These are phyloP conservation scores for Nowickia ferox DNA, from an alignment of 2,888 invertebrate genomes.

Conservation along the genomic window DNA sequence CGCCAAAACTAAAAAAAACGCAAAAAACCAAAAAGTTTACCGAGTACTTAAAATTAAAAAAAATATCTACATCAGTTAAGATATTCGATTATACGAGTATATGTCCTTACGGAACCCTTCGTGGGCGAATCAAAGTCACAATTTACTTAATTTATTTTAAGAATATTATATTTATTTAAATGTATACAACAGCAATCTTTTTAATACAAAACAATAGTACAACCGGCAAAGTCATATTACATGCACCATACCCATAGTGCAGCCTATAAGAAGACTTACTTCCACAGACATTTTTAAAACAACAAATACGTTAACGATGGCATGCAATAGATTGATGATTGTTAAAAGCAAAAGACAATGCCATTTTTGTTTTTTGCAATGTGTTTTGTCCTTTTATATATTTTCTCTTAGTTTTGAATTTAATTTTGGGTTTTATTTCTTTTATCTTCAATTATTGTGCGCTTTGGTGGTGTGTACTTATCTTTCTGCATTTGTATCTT, in stretches of 20 bases:
- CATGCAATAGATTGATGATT: conserved; percentile 27
- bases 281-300: neutral
- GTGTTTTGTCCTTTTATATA: neutral
- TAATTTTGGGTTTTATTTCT: neutral
- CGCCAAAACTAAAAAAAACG: too few species aligned
- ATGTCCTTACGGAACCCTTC: too few species aligned
- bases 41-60: too few species aligned
- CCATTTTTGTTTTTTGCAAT: conserved; percentile 17
- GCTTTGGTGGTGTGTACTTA: neutral
- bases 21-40: too few species aligned
- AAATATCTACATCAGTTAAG: too few species aligned
- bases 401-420: neutral
- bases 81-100: too few species aligned
- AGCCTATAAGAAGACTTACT: neutral
- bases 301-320: neutral
- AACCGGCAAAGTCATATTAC: too few species aligned
- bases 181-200: too few species aligned
- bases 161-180: too few species aligned
- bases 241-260: neutral
- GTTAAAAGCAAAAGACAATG: conserved; percentile 41
- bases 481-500: conserved; percentile 11
- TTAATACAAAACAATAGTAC: too few species aligned
- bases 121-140: too few species aligned
- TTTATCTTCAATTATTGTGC: conserved; percentile 17
- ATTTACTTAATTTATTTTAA: too few species aligned